Base-by-base conservation (phyloP, 2,888 invertebrate genomes). In the Tricholauxania praeusta region DNA sequence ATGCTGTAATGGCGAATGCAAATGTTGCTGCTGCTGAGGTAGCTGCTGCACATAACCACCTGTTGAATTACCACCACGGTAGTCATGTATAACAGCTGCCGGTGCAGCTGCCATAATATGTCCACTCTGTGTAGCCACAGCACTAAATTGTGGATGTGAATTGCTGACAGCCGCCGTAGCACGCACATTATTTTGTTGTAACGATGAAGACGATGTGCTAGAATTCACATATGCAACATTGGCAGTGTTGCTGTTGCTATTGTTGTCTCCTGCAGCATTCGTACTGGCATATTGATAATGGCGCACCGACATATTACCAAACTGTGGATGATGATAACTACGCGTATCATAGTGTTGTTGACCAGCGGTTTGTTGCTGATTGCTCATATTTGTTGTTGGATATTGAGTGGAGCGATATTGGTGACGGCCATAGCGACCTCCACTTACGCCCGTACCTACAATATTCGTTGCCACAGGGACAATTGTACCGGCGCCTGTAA, bases 241-340 rank as follows among this genome's bases (percentile, higher is more conserved):
- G 39, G 39, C 39, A 10, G 51, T 17, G 47, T 47, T 59, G 74
- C 59, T 66, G 55, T 52, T 49, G 49, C 32, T 77, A 72, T 64
- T 76, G 74, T 64, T 74, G 72, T 71, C 71, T 73, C 67, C 71
- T 10, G 71, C 71, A 59, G 55, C 82, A 80, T 53, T 81, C 80
- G 67, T 39, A 10, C 39, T 39, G 39, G 72, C 76, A 76, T 59
- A 69, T 52, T 79, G 79, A 77, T 81, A 80, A 66, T 85, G 83
- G 14, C 86, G 79, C 69, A 86, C 82, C 12, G 86, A 82, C 86
- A 86, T 86, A 74, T 85, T 86, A 48, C 86, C 86, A 69, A 86
- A 86, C 65, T 86, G 87, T 28, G 87, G 87, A 80, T 86, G 87
- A 77, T 87, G 85, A 75, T 86, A 86, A 74, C 77, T 81, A 12